A percentile compares a stretch with the other conserved stretches of the same genome.
Conservation (phyloP, 2,113 vertebrate genomes). For the Onychostoma macrolepis region DNA sequence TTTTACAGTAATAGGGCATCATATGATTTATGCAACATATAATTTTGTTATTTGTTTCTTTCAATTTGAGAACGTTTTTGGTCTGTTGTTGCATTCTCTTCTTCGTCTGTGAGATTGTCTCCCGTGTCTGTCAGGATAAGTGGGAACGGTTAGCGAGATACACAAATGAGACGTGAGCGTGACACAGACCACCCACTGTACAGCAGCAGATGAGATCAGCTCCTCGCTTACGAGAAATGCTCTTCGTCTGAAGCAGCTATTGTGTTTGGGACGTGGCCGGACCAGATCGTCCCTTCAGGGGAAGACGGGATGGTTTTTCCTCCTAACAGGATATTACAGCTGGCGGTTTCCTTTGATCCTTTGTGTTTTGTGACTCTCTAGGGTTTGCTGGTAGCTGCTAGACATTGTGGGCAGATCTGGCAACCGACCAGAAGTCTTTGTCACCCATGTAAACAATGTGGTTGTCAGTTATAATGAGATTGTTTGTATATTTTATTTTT, state of each 20-base stretch:
- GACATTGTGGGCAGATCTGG: not conserved
- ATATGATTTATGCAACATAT: too few species aligned
- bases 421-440: not conserved
- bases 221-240: not conserved
- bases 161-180: not conserved
- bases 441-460: not conserved
- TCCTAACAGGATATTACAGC: constrained; percentile 21
- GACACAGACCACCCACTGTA: not conserved
- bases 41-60: not conserved
- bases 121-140: not conserved
- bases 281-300: not conserved
- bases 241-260: not conserved
- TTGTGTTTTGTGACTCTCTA: not conserved
- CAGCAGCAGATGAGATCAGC: not conserved
- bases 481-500: not conserved
- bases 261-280: not conserved
- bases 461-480: not conserved
- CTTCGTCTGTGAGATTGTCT: too few species aligned
- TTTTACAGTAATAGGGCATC: not conserved
- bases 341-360: not conserved
- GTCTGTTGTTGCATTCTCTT: not conserved
- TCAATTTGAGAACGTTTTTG: not conserved
- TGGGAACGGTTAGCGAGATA: not conserved
- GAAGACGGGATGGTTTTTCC: not conserved
- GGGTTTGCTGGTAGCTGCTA: too few species aligned